Conservation (phyloP, 2,888 invertebrate species). For the Ceratothoa steindachneri region DNA sequence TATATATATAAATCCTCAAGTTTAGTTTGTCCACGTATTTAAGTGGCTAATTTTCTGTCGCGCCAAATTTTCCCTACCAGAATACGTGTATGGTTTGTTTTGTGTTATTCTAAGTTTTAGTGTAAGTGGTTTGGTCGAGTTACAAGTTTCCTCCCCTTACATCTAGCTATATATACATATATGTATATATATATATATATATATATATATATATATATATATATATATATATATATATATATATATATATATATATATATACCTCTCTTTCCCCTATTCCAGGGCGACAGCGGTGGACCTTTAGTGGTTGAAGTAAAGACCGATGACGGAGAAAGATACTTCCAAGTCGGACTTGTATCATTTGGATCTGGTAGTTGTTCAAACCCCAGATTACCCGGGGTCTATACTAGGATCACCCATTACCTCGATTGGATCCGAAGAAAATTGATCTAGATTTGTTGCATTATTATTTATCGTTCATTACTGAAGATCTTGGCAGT, state of each 20-base stretch:
- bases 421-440: slow-evolving; percentile 52
- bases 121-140: too few relatives aligned
- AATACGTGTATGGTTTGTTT: too few relatives aligned
- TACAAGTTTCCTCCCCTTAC: too few relatives aligned
- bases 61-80: too few relatives aligned
- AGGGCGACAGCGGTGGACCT: slow-evolving; percentile 52
- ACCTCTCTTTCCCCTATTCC: neutral
- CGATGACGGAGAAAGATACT: slow-evolving; percentile 48
- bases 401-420: slow-evolving; percentile 53
- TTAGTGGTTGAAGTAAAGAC: slow-evolving; percentile 51
- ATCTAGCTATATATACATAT: neutral
- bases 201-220: slow-evolving; percentile 13
- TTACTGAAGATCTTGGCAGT: too few relatives aligned
- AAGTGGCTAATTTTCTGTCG: too few relatives aligned
- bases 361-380: slow-evolving; percentile 54
- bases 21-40: too few relatives aligned
- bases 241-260: neutral
- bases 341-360: slow-evolving; percentile 53
- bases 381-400: slow-evolving; percentile 53
- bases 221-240: slow-evolving; percentile 15
- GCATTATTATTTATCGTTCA: too few relatives aligned
- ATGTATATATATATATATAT: neutral
- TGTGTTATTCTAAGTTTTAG: too few relatives aligned
- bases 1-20: neutral
- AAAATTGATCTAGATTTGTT: slow-evolving; percentile 32